These are phyloP conservation scores for Sturmia bella DNA, from an alignment of 2,888 invertebrate genomes.

Conservation along the genomic window DNA sequence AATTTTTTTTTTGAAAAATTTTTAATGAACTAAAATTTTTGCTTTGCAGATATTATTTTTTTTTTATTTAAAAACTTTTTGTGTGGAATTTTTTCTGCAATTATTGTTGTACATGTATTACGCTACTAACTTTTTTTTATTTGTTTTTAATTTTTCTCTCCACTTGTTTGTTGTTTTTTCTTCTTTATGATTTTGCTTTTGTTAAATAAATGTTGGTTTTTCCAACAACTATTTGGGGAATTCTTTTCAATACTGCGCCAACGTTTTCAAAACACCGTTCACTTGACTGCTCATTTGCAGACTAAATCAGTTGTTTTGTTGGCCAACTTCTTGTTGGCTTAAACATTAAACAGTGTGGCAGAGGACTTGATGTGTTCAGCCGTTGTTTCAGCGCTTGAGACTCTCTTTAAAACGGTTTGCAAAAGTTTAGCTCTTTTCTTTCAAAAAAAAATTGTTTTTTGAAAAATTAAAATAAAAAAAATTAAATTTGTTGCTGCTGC, in stretches of 20 bases:
- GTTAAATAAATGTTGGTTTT: conserved; percentile 60
- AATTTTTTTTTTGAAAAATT: conserved; percentile 18
- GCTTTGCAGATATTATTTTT: conserved; percentile 1
- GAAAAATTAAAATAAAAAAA: background rate
- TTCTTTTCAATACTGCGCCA: conserved; percentile 52
- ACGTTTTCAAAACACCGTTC: conserved; percentile 74
- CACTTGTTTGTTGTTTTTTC: too few species aligned
- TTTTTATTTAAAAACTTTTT: background rate
- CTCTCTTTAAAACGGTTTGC: conserved; percentile 24
- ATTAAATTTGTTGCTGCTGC: background rate
- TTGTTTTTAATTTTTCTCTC: conserved; percentile 21
- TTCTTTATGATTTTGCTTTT: conserved; percentile 29
- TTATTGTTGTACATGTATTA: background rate
- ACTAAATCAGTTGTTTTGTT: conserved; percentile 79
- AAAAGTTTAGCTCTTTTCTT: conserved; percentile 1
- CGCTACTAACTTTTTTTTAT: conserved; percentile 30
- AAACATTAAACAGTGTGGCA: conserved; percentile 8
- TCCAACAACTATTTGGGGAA: conserved; percentile 62
- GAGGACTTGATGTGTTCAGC: conserved; percentile 37
- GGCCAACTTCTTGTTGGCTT: conserved; percentile 78
- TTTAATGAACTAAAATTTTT: background rate
- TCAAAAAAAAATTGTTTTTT: background rate
- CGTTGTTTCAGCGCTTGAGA: conserved; percentile 52
- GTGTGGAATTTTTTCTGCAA: background rate
- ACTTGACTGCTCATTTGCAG: conserved; percentile 81